A percentile compares a stretch with the other conserved stretches of the same genome.
Evolutionary conservation across 92 coral and sea anemone genomes (phyloP).

Genomic region (Porites evermanni): DNA sequence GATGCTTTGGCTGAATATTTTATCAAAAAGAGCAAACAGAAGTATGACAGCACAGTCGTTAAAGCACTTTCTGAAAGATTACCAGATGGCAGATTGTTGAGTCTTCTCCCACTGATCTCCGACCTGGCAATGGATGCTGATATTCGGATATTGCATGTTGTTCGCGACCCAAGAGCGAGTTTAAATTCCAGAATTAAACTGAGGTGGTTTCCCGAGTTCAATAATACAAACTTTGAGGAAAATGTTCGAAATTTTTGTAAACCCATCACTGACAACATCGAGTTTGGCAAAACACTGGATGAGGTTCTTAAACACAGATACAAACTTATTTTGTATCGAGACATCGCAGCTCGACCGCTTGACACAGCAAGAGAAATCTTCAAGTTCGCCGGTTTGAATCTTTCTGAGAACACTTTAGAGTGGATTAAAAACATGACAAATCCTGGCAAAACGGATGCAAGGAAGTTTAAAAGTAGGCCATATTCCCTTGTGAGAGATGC

Average conservation of each 20-base stretch:
- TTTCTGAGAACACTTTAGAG: constrained; percentile 17
- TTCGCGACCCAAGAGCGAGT: constrained; percentile 45
- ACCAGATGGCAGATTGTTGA: constrained; percentile 10
- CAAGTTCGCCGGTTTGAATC: constrained; percentile 16
- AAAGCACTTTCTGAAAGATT: constrained; percentile 20
- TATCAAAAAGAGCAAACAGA: background rate
- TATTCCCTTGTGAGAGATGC: constrained; percentile 37
- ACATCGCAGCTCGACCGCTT: constrained; percentile 31
- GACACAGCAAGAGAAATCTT: constrained; percentile 30
- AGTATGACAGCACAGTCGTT: constrained; percentile 18
- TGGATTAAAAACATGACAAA: constrained; percentile 42
- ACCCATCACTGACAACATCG: constrained; percentile 5
- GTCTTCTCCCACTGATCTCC: constrained; percentile 13
- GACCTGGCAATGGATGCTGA: constrained; percentile 8
- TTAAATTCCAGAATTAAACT: constrained; percentile 40
- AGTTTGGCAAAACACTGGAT: constrained; percentile 20
- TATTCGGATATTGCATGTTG: constrained; percentile 34
- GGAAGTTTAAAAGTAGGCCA: background rate
- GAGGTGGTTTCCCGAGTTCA: constrained; percentile 41
- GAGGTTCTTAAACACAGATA: constrained; percentile 18
- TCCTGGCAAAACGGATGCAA: background rate
- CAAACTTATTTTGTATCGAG: constrained; percentile 20
- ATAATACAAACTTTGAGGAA: constrained; percentile 4
- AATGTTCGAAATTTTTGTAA: constrained; percentile 17
- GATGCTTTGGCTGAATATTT: background rate